Percentiles rank a stretch among this genome's conserved stretches.
These are phyloP conservation scores for Arizona elegans DNA, from an alignment of 2,113 vertebrate species.

Conservation along the genomic window DNA sequence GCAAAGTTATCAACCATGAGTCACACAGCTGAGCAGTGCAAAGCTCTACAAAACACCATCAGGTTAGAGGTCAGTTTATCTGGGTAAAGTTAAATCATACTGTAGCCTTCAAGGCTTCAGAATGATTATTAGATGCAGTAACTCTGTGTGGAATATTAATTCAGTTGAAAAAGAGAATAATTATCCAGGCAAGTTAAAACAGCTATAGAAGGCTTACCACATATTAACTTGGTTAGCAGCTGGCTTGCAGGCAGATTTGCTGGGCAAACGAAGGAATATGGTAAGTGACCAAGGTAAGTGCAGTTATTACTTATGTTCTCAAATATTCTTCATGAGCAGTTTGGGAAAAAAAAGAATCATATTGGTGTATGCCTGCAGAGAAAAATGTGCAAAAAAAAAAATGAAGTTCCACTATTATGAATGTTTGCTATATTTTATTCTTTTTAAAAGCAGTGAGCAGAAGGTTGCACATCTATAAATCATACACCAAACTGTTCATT, in stretches of 20 bases:
- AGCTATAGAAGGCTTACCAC: constrained; percentile 63
- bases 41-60: constrained; percentile 68
- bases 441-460: neutral
- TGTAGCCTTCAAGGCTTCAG: constrained; percentile 71
- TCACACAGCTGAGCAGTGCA: constrained; percentile 38
- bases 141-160: constrained; percentile 69
- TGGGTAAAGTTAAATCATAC: constrained; percentile 75
- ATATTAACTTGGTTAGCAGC: constrained; percentile 66
- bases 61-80: constrained; percentile 73
- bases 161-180: constrained; percentile 66
- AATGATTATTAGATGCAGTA: constrained; percentile 62
- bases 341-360: constrained; percentile 12
- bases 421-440: neutral
- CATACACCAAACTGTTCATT: neutral
- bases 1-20: constrained; percentile 42
- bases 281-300: constrained; percentile 55
- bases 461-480: neutral
- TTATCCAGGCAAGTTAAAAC: constrained; percentile 64
- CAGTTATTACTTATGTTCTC: constrained; percentile 56
- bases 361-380: neutral
- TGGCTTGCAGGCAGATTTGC: constrained; percentile 55
- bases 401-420: neutral
- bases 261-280: constrained; percentile 56
- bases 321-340: constrained; percentile 33
- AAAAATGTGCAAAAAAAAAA: constrained; percentile 3